Evolutionary conservation across 2,797 vertebrate species (phyloP).

Genomic region (Aulostomus chinensis): DNA sequence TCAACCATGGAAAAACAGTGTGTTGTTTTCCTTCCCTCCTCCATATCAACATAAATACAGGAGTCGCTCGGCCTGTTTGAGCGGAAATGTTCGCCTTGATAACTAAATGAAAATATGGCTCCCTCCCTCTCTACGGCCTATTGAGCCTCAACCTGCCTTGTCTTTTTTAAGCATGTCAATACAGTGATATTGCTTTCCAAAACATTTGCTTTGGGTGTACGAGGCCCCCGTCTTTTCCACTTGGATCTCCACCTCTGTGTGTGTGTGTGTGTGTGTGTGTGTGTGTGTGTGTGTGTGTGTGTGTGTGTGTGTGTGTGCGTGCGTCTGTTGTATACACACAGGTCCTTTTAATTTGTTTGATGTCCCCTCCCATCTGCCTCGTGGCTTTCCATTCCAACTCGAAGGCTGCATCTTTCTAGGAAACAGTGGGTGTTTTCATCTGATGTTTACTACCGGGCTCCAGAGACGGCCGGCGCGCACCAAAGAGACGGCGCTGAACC

Average conservation of each 20-base stretch:
- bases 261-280: conserved; percentile 1
- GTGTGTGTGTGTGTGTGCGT: conserved; percentile 5
- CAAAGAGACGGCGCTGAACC: no score
- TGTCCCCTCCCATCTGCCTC: conserved; percentile 66
- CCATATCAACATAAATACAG: conserved; percentile 59
- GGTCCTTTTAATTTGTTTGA: conserved; percentile 81
- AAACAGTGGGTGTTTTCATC: conserved; percentile 70
- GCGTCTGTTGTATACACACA: conserved; percentile 57
- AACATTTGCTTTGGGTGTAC: conserved; percentile 69
- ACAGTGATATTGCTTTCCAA: conserved; percentile 66
- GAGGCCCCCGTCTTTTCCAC: conserved; percentile 43
- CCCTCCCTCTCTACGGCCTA: neutral
- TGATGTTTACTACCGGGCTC: conserved; percentile 63
- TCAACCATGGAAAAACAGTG: conserved; percentile 48
- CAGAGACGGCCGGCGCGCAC: conserved; percentile 10
- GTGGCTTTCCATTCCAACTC: conserved; percentile 70
- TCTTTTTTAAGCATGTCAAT: conserved; percentile 42
- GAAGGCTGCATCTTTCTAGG: conserved; percentile 70
- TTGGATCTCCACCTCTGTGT: conserved; percentile 27
- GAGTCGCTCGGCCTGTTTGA: conserved; percentile 42
- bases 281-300: conserved; percentile 25
- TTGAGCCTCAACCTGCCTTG: conserved; percentile 16
- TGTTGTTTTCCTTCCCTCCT: conserved; percentile 37
- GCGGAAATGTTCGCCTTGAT: conserved; percentile 57
- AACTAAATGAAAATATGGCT: conserved; percentile 41